Evolutionary conservation across 2,113 vertebrate genomes (phyloP).

Genomic region (Telmatochromis sp.): DNA sequence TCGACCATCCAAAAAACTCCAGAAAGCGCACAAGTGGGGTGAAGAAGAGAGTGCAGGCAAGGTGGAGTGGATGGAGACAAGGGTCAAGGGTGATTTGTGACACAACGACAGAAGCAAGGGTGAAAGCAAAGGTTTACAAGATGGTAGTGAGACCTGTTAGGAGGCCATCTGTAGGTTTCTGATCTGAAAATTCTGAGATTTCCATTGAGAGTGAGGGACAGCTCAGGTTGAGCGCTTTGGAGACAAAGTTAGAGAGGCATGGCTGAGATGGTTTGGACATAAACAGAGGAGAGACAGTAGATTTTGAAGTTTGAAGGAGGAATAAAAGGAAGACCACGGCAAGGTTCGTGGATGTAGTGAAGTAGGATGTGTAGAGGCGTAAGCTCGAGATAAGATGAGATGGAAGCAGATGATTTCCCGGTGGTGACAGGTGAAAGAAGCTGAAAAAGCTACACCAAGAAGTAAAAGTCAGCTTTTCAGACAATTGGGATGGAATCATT

Average conservation of each 20-base stretch:
- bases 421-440: background rate
- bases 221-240: background rate
- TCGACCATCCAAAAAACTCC: background rate
- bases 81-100: background rate
- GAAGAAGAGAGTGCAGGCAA: background rate
- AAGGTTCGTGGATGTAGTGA: background rate
- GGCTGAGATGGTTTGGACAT: background rate
- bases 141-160: background rate
- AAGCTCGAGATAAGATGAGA: background rate
- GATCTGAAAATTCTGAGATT: background rate
- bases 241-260: background rate
- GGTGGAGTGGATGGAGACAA: background rate
- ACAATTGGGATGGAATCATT: background rate
- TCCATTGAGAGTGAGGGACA: background rate
- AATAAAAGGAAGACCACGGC: background rate
- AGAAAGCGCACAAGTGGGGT: background rate
- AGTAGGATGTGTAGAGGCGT: background rate
- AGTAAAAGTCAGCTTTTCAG: background rate
- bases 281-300: background rate
- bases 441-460: background rate
- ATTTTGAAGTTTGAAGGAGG: background rate
- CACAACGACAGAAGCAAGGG: background rate
- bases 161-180: background rate
- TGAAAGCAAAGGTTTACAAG: background rate
- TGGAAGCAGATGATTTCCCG: background rate